Percentiles rank a stretch among this genome's conserved stretches.
These are phyloP conservation scores for Shargacucullia verbasci DNA, from an alignment of 2,888 invertebrate species.

Conservation along the genomic window DNA sequence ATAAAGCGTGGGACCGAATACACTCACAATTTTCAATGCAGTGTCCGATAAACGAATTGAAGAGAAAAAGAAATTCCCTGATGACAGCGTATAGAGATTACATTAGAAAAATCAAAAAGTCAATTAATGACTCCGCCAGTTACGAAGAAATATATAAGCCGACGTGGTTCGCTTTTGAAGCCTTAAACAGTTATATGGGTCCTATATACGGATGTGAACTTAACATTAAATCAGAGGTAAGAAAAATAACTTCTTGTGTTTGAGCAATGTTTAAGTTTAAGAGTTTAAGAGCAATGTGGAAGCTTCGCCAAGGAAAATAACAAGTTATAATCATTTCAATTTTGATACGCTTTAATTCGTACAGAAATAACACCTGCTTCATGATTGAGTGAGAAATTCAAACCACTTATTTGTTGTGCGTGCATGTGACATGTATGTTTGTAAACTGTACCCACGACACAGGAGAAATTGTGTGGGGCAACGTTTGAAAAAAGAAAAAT, in stretches of 20 bases:
- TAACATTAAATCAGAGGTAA: conserved; percentile 2
- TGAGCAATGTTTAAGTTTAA: too few relatives aligned
- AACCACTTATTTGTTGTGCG: too few relatives aligned
- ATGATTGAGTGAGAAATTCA: too few relatives aligned
- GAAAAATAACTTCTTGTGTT: not conserved
- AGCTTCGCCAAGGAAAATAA: too few relatives aligned
- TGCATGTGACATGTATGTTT: too few relatives aligned
- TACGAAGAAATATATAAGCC: conserved; percentile 2
- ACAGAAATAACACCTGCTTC: too few relatives aligned
- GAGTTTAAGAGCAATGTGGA: too few relatives aligned
- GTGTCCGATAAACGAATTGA: not conserved
- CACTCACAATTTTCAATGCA: not conserved
- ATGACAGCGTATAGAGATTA: conserved; percentile 9
- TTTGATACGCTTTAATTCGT: too few relatives aligned
- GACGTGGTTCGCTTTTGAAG: conserved; percentile 8
- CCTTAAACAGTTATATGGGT: conserved; percentile 2
- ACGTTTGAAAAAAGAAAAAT: too few relatives aligned
- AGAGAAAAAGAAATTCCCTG: conserved; percentile 5
- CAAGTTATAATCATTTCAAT: too few relatives aligned
- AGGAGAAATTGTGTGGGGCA: too few relatives aligned
- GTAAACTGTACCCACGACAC: too few relatives aligned
- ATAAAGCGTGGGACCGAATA: conserved; percentile 3
- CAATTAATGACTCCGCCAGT: not conserved
- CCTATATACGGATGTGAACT: not conserved
- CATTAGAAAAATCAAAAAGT: conserved; percentile 4